A percentile compares a stretch with the other conserved stretches of the same genome.
Conservation (phyloP, 2,888 invertebrate genomes). For the Empis livida region DNA sequence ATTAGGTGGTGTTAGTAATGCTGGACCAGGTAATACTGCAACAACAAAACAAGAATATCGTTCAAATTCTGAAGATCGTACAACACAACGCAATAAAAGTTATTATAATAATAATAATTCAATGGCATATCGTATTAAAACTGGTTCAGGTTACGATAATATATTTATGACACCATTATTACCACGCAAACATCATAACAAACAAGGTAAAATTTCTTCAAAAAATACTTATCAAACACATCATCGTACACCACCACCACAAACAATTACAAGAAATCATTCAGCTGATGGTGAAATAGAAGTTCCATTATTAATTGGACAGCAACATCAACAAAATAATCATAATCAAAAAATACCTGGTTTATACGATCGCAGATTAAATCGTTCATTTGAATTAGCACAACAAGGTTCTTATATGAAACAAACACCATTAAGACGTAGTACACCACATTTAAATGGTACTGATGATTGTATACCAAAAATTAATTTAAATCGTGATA, state of each 20-base stretch:
- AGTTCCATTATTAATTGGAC: conserved; percentile 6
- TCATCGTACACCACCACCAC: conserved; percentile 14
- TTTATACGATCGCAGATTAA: conserved; percentile 32
- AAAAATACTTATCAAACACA: conserved; percentile 16
- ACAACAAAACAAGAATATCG: conserved; percentile 8
- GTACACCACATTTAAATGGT: conserved; percentile 31
- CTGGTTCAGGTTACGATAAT: conserved; percentile 35
- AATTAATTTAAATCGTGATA: conserved; percentile 13
- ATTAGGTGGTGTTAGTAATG: conserved; percentile 8
- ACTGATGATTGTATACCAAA: conserved; percentile 13
- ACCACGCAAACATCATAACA: conserved; percentile 26
- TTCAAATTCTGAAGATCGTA: conserved; percentile 14
- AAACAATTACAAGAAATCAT: conserved; percentile 14
- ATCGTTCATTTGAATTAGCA: conserved; percentile 35
- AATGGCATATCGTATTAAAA: conserved; percentile 24
- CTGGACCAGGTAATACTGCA: not conserved
- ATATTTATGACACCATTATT: conserved; percentile 33
- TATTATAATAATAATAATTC: not conserved
- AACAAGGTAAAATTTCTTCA: conserved; percentile 18
- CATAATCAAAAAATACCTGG: conserved; percentile 14
- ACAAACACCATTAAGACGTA: conserved; percentile 28
- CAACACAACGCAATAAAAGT: not conserved
- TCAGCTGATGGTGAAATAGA: conserved; percentile 18
- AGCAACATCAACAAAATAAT: conserved; percentile 1
- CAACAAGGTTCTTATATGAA: conserved; percentile 26